Percentiles rank a stretch among this genome's conserved stretches.
Evolutionary conservation across 1,140 invertebrate species (phyloP).

Genomic region (Ptiloglossa arizonensis): DNA sequence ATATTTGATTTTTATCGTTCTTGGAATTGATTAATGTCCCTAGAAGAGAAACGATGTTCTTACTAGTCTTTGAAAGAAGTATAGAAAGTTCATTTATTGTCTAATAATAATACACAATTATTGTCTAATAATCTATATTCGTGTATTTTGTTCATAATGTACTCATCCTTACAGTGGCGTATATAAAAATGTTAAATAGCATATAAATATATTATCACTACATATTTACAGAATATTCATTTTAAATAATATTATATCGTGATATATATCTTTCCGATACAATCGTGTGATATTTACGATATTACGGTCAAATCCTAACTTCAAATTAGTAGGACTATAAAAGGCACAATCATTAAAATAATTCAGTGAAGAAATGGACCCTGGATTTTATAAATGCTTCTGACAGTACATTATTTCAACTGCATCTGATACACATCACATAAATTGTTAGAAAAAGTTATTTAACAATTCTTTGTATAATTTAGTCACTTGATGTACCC

Average conservation of each 20-base stretch:
- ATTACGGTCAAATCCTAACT: conserved; percentile 7
- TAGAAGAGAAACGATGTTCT: too few species aligned
- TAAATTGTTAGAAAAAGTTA: conserved; percentile 55
- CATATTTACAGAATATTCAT: conserved; percentile 64
- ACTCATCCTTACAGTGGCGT: conserved; percentile 44
- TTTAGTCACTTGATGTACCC: background rate
- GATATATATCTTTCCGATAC: background rate
- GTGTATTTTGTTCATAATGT: conserved; percentile 44
- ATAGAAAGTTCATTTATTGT: background rate
- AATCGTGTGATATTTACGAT: conserved; percentile 1
- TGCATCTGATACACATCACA: conserved; percentile 1
- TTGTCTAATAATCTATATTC: conserved; percentile 25
- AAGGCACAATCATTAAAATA: conserved; percentile 35
- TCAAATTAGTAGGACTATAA: conserved; percentile 30
- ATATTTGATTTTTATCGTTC: too few species aligned
- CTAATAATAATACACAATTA: too few species aligned
- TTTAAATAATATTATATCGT: conserved; percentile 35
- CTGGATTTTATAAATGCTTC: conserved; percentile 38
- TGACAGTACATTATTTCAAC: conserved; percentile 23
- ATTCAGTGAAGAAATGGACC: conserved; percentile 34
- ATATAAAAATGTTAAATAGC: conserved; percentile 67
- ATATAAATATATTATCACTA: conserved; percentile 62
- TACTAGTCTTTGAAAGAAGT: too few species aligned
- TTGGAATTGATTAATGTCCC: too few species aligned
- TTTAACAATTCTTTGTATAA: conserved; percentile 40